These are phyloP conservation scores for Bombus soroeensis DNA, from an alignment of 1,140 invertebrate species.

Conservation along the genomic window DNA sequence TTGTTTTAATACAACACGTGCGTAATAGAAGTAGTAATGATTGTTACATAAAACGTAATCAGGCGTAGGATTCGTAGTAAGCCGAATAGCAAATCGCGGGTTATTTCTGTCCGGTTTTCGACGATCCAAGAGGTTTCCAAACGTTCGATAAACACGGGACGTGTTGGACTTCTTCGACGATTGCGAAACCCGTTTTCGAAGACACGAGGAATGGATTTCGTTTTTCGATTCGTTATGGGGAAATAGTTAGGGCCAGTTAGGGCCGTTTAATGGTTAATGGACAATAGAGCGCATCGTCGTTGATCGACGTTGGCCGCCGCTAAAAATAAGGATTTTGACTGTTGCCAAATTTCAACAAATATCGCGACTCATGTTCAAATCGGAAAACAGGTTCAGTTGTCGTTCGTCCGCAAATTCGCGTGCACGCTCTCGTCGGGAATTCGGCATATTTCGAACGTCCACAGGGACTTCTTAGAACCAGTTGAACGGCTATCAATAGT, in stretches of 20 bases:
- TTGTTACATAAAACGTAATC: not conserved
- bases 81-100: not conserved
- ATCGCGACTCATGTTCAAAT: conserved; percentile 52
- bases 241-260: no score
- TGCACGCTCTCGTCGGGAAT: conserved; percentile 11
- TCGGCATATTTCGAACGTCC: no score
- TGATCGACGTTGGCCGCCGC: conserved; percentile 54
- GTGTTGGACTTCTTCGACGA: not conserved
- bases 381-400: conserved; percentile 59
- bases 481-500: no score
- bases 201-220: not conserved
- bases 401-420: conserved; percentile 37
- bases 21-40: not conserved
- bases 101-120: conserved; percentile 15
- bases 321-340: conserved; percentile 79
- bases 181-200: not conserved
- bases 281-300: conserved; percentile 71
- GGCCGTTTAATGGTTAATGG: conserved; percentile 34
- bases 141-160: not conserved
- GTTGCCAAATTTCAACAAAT: conserved; percentile 81
- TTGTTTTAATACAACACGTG: not conserved
- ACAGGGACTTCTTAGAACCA: not conserved
- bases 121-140: conserved; percentile 12
- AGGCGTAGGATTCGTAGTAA: conserved; percentile 15
- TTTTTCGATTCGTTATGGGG: not conserved